Base-by-base conservation (phyloP, 1,140 invertebrate species). In the Mylabris phalerata region DNA sequence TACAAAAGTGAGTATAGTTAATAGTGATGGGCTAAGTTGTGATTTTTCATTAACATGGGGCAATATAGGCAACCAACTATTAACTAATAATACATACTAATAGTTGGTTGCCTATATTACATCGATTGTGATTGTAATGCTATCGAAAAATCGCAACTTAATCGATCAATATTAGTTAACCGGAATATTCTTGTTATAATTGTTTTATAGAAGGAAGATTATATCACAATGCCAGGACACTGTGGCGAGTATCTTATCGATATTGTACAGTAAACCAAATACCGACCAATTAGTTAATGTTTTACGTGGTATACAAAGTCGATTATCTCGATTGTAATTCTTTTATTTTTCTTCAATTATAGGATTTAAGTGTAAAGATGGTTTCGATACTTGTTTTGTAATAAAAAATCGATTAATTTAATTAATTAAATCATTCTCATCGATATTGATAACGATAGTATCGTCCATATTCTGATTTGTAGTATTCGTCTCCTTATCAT, bases 181-280 rank as follows among this genome's bases (percentile, higher is more conserved):
- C 19, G 19, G 1, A 19, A 19, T 19, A 19, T 19, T 19, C 1
- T 19, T 19, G 19, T 19, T 42, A 45, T 49, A 47, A 56, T 55
- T 59, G 40, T 64, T 71, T 75, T 75, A 26, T 60, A 84, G 83
- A 62, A 73, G 80, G 48, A 78, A 79, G 61, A 78, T 85, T 50
- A 78, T 82, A 55, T 80, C 82, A 2, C 80, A 84, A 56, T 82
- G 82, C 39, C 81, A 85, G 67, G 85, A 87, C 61, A 78, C 86
- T 4, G 80, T 87, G 48, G 83, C 84, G 0, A 81, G 80, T 27
- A 82, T 84, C 67, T 74, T 87, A 39, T 84, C 82, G 45, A 80
- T 79, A 46, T 73, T 86, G 3, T 86, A 86, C 67, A 84, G 81
- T 63, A 86, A 86, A 72, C 78, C 83, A 10, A 82, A 84, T 64